Evolutionary conservation across 2,888 invertebrate species (phyloP), one percentile per base, ranked within the genome.

Genomic region (Drosophila meridiana): DNA sequence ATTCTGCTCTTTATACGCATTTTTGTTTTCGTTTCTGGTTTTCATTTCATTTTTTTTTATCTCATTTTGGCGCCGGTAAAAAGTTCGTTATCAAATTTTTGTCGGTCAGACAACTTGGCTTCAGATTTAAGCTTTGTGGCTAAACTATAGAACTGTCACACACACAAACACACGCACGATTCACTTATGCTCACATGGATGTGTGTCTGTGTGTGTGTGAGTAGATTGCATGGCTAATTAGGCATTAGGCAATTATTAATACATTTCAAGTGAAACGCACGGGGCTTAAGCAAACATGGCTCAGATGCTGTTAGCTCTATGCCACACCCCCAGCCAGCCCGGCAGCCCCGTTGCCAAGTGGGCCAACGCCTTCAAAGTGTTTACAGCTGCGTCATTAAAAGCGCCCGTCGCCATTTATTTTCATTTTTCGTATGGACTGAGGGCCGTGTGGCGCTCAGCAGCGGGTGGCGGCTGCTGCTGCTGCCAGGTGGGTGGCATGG

Each of bases 361-460:
- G 78, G 86, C 66, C 77, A 69, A 76, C 78, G 76, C 72, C 83
- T 88, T 75, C 78, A 69, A 78, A 86, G 86, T 86, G 89, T 75
- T 86, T 88, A 83, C 87, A 69, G 81, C 83, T 87, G 86, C 88
- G 86, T 88, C 84, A 84, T 85, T 85, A 88, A 78, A 86, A 76
- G 80, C 78, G 73, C 76, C 77, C 70, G 72, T 77, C 72, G 83
- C 75, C 82, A 83, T 81, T 87, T 81, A 76, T 78, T 84, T 78
- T 45, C 68, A 80, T 78, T 76, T 66, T 57, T 58, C 64, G 36
- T 13, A 48, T 45, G 36, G 48, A 40, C 13, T 11, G 66, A 20
- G 43, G 8, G 36, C 40, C 4, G 53, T 26, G 36, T 6, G 45
- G 40, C 14, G 20, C 32, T 26, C 28, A 43, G 52, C 65, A 34